Conservation (phyloP, 2,888 invertebrate genomes). For the Orchestes rusci region DNA sequence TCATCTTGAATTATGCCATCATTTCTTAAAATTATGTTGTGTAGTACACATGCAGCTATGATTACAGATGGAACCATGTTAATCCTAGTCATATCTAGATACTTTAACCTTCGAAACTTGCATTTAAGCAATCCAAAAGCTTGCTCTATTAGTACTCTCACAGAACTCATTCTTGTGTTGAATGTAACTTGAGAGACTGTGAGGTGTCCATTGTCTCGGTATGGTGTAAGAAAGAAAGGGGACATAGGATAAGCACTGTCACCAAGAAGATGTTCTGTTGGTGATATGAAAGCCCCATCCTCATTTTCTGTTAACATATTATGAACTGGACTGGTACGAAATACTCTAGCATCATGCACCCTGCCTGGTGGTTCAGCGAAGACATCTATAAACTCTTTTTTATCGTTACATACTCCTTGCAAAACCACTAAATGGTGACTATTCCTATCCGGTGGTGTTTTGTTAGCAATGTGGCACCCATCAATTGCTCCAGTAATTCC, state of each 20-base stretch:
- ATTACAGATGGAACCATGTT: neutral
- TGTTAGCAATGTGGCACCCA: no score
- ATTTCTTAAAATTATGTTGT: neutral
- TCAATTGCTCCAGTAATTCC: no score
- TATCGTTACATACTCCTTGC: no score
- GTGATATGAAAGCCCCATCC: neutral
- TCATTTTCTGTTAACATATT: slow-evolving; percentile 6
- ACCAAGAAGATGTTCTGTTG: slow-evolving; percentile 7
- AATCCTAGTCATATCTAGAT: neutral
- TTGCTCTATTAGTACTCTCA: neutral
- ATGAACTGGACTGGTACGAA: slow-evolving; percentile 5
- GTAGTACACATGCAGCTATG: neutral
- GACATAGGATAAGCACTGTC: slow-evolving; percentile 6
- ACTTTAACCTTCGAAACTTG: neutral
- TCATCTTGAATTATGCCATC: neutral
- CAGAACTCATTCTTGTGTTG: neutral
- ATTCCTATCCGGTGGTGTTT: no score
- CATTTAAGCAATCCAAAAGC: neutral
- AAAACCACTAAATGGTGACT: no score
- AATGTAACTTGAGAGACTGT: neutral
- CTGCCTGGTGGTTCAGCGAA: no score
- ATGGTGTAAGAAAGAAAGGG: slow-evolving; percentile 5
- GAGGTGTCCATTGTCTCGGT: slow-evolving; percentile 4
- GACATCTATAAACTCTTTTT: no score
- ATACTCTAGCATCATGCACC: slow-evolving; percentile 4